Evolutionary conservation across 2,888 invertebrate species (phyloP).

Genomic region (Andrena praecox): DNA sequence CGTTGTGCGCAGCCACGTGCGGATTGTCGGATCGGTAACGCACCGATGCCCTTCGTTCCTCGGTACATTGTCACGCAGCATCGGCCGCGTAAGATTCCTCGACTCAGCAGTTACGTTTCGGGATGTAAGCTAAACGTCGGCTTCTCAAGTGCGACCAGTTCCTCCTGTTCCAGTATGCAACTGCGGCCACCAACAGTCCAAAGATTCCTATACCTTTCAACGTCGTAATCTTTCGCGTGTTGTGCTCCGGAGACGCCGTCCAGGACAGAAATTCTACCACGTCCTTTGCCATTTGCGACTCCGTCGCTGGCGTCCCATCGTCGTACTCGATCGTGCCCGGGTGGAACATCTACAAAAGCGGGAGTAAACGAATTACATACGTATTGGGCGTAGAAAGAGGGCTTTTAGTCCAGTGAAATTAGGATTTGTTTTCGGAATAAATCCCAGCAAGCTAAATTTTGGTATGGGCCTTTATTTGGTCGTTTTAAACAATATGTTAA

Average conservation of each 20-base stretch:
- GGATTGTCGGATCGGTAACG: background rate
- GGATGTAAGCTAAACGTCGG: constrained; percentile 92
- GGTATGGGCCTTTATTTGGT: no score
- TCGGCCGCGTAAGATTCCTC: no score
- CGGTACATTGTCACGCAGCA: no score
- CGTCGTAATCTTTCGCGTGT: constrained; percentile 92
- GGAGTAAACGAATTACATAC: background rate
- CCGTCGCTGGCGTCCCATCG: constrained; percentile 96
- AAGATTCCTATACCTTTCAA: constrained; percentile 91
- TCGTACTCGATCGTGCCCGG: constrained; percentile 89
- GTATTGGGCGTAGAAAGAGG: background rate
- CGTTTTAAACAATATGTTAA: no score
- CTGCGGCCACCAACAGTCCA: constrained; percentile 87
- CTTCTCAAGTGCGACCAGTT: constrained; percentile 93
- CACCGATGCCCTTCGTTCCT: background rate
- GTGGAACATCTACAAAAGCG: constrained; percentile 65
- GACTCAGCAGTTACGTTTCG: constrained; percentile 80
- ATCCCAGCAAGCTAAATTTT: no score
- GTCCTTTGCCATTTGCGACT: constrained; percentile 98
- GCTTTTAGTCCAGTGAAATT: no score
- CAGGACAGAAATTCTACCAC: constrained; percentile 96
- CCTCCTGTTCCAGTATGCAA: constrained; percentile 93
- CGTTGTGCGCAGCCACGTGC: background rate
- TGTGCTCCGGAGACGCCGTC: constrained; percentile 96
- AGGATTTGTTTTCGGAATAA: no score